Evolutionary conservation across 2,888 invertebrate species (phyloP).

Genomic region (Autographa gamma): DNA sequence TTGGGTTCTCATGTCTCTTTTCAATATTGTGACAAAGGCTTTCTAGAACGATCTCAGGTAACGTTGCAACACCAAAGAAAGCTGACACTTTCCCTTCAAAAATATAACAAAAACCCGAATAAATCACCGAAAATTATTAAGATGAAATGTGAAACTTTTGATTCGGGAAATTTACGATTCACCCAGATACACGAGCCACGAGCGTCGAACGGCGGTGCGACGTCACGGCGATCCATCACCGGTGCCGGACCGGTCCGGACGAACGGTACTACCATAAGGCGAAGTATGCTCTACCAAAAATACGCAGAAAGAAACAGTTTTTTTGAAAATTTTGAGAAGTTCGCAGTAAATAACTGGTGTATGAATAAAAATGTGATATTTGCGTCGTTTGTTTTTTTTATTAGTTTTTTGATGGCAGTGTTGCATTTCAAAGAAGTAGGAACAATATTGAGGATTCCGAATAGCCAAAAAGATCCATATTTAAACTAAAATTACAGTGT

Average conservation of each 20-base stretch:
- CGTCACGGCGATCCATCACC: slow-evolving; percentile 61
- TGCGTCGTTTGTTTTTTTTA: not conserved
- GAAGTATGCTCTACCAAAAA: slow-evolving; percentile 27
- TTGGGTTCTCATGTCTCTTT: no score
- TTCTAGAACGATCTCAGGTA: not conserved
- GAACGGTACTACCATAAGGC: slow-evolving; percentile 51
- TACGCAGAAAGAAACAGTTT: slow-evolving; percentile 37
- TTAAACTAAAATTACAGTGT: no score
- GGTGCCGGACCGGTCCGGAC: slow-evolving; percentile 61
- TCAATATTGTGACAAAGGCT: no score
- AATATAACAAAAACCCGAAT: not conserved
- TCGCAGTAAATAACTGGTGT: slow-evolving; percentile 18
- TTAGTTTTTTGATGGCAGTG: not conserved
- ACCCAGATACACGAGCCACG: slow-evolving; percentile 45
- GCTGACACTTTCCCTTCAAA: not conserved
- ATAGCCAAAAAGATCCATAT: no score
- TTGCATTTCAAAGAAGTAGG: not conserved
- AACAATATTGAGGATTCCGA: not conserved
- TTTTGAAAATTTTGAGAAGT: slow-evolving; percentile 2
- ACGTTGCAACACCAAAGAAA: not conserved
- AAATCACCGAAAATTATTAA: slow-evolving; percentile 1
- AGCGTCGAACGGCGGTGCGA: slow-evolving; percentile 44
- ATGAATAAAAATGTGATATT: not conserved
- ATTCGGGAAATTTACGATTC: slow-evolving; percentile 43
- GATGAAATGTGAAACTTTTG: slow-evolving; percentile 18